Percentiles rank a stretch among this genome's conserved stretches.
Evolutionary conservation across 37 sponge, comb jelly and placozoan species (phyloP).

Genomic region (Cliona cf. orientalis): DNA sequence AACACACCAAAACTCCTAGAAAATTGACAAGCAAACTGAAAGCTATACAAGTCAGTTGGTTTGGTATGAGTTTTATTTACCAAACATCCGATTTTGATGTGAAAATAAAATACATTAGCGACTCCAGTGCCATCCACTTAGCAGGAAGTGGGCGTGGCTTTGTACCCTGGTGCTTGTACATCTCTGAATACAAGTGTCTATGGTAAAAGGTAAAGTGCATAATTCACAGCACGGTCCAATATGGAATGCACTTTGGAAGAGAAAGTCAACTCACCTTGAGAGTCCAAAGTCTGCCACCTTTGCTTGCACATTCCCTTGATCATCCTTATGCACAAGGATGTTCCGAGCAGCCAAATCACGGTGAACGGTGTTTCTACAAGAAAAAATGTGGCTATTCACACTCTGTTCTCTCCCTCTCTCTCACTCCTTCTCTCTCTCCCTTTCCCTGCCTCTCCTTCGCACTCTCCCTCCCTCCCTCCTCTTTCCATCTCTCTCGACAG

Average conservation of each 20-base stretch:
- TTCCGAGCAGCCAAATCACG: constrained; percentile 89
- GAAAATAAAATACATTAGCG: constrained; percentile 80
- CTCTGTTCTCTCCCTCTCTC: too few relatives aligned
- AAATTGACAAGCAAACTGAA: not conserved
- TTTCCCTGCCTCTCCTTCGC: too few relatives aligned
- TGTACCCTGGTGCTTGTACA: constrained; percentile 68
- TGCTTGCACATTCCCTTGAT: constrained; percentile 39
- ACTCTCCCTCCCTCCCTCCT: too few relatives aligned
- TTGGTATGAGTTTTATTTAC: constrained; percentile 16
- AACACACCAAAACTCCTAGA: constrained; percentile 89
- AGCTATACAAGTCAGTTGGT: not conserved
- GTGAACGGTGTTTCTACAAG: constrained; percentile 75
- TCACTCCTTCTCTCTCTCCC: too few relatives aligned
- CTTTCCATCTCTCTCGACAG: not conserved
- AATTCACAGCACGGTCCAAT: not conserved
- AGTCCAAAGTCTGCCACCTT: constrained; percentile 92
- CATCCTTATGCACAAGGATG: constrained; percentile 67
- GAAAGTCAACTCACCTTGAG: constrained; percentile 51
- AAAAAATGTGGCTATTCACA: too few relatives aligned
- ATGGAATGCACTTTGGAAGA: not conserved
- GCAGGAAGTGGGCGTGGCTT: constrained; percentile 90
- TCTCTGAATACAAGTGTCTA: constrained; percentile 83
- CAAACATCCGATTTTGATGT: constrained; percentile 82
- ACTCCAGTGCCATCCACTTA: constrained; percentile 90
- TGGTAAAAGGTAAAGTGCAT: not conserved